A percentile compares a stretch with the other conserved stretches of the same genome.
Evolutionary conservation across 2,113 vertebrate species (phyloP).

Genomic region (Candoia aspera): DNA sequence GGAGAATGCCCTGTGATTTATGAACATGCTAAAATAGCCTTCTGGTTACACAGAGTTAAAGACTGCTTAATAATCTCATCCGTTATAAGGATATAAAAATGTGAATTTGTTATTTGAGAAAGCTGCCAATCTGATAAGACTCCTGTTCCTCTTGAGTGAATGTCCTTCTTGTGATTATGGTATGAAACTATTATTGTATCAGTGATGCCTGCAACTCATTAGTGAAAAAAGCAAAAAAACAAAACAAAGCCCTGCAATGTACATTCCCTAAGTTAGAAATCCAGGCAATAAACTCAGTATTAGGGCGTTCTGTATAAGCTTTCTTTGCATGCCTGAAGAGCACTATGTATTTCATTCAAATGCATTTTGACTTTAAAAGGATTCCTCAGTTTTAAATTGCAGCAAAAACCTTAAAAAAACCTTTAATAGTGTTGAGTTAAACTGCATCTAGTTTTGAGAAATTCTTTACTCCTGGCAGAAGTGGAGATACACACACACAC

Average conservation of each 20-base stretch:
- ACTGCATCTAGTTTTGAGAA: neutral
- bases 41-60: conserved; percentile 35
- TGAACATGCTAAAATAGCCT: neutral
- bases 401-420: conserved; percentile 18
- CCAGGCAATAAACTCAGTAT: conserved; percentile 41
- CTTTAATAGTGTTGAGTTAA: neutral
- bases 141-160: conserved; percentile 63
- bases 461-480: neutral
- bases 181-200: conserved; percentile 60
- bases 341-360: neutral
- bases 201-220: conserved; percentile 63
- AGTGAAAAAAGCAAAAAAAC: conserved; percentile 11
- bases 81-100: conserved; percentile 75
- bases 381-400: conserved; percentile 28
- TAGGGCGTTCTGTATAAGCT: conserved; percentile 10
- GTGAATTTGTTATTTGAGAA: conserved; percentile 68
- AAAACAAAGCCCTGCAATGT: conserved; percentile 38
- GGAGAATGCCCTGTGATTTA: conserved; percentile 26
- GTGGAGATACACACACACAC: too few species aligned
- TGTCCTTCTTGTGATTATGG: conserved; percentile 60
- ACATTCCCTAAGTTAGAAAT: conserved; percentile 57
- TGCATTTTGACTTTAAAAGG: conserved; percentile 13
- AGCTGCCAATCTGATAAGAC: conserved; percentile 62
- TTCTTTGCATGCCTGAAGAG: neutral
- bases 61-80: conserved; percentile 72